phyloP scores from a whole-genome alignment of 1,140 invertebrate genomes.

The Heliothis subflexa region DNA sequence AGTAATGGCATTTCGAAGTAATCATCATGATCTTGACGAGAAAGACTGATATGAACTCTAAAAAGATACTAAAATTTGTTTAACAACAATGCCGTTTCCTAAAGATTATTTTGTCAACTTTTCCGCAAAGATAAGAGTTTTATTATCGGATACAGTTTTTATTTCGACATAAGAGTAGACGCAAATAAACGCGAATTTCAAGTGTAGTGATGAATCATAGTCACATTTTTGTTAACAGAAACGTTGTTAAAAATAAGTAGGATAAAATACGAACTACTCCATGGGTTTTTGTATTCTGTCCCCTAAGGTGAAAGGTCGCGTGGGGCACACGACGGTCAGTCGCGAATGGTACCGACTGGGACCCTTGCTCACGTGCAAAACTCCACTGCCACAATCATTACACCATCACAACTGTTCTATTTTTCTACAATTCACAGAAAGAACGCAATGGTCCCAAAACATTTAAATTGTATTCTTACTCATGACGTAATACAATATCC shows the following conservation, averaged over 20 bases:
- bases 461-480: not conserved
- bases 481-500: slow-evolving; percentile 21
- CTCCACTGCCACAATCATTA: slow-evolving; percentile 24
- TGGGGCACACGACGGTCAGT: slow-evolving; percentile 80
- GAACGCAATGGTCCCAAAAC: slow-evolving; percentile 36
- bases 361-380: slow-evolving; percentile 51
- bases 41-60: not conserved
- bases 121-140: slow-evolving; percentile 29
- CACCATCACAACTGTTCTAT: not conserved
- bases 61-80: not conserved
- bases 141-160: not conserved
- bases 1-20: too few species aligned
- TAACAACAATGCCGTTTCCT: slow-evolving; percentile 13
- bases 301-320: slow-evolving; percentile 83
- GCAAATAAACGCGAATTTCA: slow-evolving; percentile 16
- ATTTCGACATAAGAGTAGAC: not conserved
- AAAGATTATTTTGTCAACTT: slow-evolving; percentile 9
- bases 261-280: slow-evolving; percentile 50
- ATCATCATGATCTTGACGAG: not conserved
- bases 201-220: slow-evolving; percentile 1
- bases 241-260: not conserved
- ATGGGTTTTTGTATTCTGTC: slow-evolving; percentile 60
- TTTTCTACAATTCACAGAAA: not conserved
- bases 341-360: slow-evolving; percentile 76
- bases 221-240: not conserved